Conservation (phyloP, 2,888 invertebrate genomes). For the Melipona beecheii region DNA sequence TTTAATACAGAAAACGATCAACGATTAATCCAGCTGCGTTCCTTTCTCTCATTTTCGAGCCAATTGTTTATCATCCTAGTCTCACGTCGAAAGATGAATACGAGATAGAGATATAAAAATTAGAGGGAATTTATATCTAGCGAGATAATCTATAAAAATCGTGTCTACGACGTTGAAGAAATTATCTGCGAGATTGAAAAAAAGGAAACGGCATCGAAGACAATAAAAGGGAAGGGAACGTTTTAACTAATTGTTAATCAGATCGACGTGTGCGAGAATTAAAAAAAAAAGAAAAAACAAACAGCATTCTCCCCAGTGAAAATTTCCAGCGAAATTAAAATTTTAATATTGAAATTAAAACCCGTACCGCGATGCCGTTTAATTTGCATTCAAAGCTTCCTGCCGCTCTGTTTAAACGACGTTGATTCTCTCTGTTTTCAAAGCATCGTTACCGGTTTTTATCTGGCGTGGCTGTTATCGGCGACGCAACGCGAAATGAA, state of each 20-base stretch:
- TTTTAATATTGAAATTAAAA: conserved; percentile 17
- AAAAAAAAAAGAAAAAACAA: background rate
- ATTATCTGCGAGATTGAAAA: background rate
- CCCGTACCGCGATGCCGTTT: background rate
- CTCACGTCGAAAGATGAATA: no score
- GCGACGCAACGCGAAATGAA: conserved; percentile 13
- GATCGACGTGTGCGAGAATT: background rate
- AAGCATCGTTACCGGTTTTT: conserved; percentile 7
- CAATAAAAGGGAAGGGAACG: background rate
- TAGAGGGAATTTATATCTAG: no score
- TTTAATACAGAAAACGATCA: background rate
- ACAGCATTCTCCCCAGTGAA: background rate
- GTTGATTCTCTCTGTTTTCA: conserved; percentile 15
- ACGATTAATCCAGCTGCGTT: background rate
- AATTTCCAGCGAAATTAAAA: background rate
- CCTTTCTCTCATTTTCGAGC: no score
- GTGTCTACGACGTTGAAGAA: background rate
- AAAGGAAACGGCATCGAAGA: background rate
- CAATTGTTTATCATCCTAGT: no score
- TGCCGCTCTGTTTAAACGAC: conserved; percentile 8
- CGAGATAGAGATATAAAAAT: no score
- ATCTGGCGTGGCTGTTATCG: conserved; percentile 6
- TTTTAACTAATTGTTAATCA: background rate
- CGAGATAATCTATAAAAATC: background rate
- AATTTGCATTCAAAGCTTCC: conserved; percentile 18